These are phyloP conservation scores for Origma solitaria DNA, from an alignment of 2,113 vertebrate species.

Conservation along the genomic window DNA sequence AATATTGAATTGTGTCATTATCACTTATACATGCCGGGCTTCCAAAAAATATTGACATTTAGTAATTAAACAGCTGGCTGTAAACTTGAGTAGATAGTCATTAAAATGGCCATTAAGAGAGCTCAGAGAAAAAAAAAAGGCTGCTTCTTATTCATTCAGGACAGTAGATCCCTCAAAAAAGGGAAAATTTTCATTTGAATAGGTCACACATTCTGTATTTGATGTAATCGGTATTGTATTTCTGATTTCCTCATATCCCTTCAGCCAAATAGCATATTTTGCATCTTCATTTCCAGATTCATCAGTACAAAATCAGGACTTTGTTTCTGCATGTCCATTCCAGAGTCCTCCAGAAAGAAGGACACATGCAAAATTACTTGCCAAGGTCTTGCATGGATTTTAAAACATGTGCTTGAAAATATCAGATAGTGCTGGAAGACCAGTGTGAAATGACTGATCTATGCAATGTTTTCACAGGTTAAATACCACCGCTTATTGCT, in stretches of 20 bases:
- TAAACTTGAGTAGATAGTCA: neutral
- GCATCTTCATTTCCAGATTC: neutral
- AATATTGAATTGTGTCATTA: neutral
- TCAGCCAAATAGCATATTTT: neutral
- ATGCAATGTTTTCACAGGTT: neutral
- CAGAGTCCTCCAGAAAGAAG: neutral
- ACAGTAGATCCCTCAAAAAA: neutral
- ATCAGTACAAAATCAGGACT: rapidly evolving
- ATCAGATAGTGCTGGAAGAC: neutral
- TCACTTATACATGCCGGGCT: neutral
- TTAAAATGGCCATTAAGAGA: neutral
- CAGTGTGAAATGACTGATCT: neutral
- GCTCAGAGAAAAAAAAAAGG: neutral
- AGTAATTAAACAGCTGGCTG: neutral
- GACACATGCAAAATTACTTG: neutral
- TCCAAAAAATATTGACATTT: neutral
- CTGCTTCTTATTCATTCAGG: neutral
- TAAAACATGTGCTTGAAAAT: neutral
- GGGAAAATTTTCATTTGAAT: neutral
- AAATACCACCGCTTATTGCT: neutral
- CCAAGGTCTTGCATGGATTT: neutral
- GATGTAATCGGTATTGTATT: neutral
- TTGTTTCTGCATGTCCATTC: neutral
- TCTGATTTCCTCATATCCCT: neutral
- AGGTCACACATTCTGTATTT: neutral